Evolutionary conservation across 92 coral and sea anemone genomes (phyloP), one percentile per base, ranked within the genome.

Genomic region (Galaxea fascicularis): DNA sequence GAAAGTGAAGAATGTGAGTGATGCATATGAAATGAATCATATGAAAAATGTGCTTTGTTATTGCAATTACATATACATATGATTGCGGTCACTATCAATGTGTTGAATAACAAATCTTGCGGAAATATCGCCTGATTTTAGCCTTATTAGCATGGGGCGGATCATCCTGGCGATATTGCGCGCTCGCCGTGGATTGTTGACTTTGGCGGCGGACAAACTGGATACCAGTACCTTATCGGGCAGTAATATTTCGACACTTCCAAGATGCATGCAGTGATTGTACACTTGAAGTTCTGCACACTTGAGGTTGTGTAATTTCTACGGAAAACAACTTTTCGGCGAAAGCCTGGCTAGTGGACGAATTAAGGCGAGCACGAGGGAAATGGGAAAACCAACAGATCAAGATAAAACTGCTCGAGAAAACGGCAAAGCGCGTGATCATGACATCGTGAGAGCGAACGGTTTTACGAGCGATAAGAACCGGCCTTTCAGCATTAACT

Each of bases 401-500:
- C 58, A 68, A 41, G 85, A 56, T 12, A 46, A 57, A 25, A 25
- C 75, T 1, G 10, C 52, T 24, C 66, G 18, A 15, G 54, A 57
- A 53, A 90, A 54, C 39, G 84, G 85, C 21, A 28, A 45, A 4
- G 22, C 84, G 9, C 90, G 58, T 20, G 93, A 82, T 53, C 49
- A 78, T 9, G 76, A 81, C 18, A 73, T 82, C 10, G 76, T 85
- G 20, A 80, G 76, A 49, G 93, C 93, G 0, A 90, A 90, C 57
- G 93, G 90, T 0, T 66, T 73, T 14, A 45, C 18, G 1, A 54
- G n/a, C 8, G 73, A 85, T 10, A 57, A 73, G 18, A 13, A 72
- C n/a, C 93, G 93, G 51, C 98, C 92, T 8, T 94, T 94, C 52
- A 84, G 91, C 31, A 82, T 94, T 12, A 65, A 89, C 10, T 94